Conservation (phyloP, 2,113 vertebrate genomes). For the Neodontobutis hainanensis region DNA sequence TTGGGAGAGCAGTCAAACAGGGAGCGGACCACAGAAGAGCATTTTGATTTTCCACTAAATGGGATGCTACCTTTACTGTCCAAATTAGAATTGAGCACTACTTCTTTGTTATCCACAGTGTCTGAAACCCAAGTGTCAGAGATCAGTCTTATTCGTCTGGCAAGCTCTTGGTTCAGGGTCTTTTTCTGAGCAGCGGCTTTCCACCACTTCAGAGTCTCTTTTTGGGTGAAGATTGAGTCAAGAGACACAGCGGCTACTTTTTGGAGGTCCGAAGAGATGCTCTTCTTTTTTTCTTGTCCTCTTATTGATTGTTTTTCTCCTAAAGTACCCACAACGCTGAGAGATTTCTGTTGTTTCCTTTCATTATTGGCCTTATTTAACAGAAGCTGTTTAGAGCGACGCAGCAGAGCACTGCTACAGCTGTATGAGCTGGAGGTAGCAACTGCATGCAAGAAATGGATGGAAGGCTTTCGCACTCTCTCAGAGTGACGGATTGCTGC, state of each 20-base stretch:
- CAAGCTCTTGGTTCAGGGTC: conserved; percentile 85
- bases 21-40: conserved; percentile 86
- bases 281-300: conserved; percentile 18
- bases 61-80: conserved; percentile 40
- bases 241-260: conserved; percentile 78
- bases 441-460: conserved; percentile 87
- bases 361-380: conserved; percentile 82
- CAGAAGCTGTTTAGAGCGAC: conserved; percentile 85
- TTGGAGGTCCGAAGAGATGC: conserved; percentile 57
- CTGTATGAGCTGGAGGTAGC: conserved; percentile 83
- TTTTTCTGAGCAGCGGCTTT: conserved; percentile 83
- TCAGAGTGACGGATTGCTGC: conserved; percentile 84
- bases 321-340: conserved; percentile 44
- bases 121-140: conserved; percentile 91
- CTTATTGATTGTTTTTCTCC: conserved; percentile 17
- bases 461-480: conserved; percentile 85
- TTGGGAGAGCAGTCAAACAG: conserved; percentile 84
- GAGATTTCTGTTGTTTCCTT: conserved; percentile 69
- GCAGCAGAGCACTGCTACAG: conserved; percentile 85
- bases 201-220: conserved; percentile 90
- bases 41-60: conserved; percentile 64
- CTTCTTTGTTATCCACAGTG: conserved; percentile 71
- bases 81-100: conserved; percentile 34
- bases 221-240: conserved; percentile 84
- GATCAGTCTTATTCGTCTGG: conserved; percentile 86